Conservation (phyloP, 1,140 invertebrate genomes). For the Anastrepha ludens region DNA sequence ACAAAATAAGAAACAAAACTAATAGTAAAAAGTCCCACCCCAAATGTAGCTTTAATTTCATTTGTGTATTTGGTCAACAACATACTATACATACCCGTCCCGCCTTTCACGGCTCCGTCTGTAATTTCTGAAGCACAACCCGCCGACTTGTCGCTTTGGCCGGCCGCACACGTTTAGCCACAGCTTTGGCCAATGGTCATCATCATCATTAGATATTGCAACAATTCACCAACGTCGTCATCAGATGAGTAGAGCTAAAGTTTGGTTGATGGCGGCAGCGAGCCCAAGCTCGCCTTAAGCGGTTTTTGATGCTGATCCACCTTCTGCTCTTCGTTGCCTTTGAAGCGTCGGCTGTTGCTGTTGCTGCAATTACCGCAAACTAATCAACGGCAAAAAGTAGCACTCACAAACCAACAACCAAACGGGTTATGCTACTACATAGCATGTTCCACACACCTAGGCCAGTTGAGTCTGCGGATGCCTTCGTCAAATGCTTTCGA, state of each 20-base stretch:
- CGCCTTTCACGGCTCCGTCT: not conserved
- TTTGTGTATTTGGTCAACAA: not conserved
- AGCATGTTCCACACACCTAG: not conserved
- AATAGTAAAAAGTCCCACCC: not conserved
- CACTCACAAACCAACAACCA: not conserved
- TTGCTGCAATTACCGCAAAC: not conserved
- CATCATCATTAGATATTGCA: constrained; percentile 47
- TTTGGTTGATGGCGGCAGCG: not conserved
- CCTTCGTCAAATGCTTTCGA: not conserved
- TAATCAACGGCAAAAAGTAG: not conserved
- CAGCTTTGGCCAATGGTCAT: constrained; percentile 21
- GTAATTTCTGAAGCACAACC: not conserved
- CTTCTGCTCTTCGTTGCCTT: not conserved
- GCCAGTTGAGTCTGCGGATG: not conserved
- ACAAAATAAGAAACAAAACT: not conserved
- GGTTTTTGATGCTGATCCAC: constrained; percentile 23
- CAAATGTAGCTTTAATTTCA: not conserved
- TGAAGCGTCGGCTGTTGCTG: not conserved
- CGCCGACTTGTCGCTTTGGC: not conserved
- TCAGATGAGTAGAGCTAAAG: not conserved
- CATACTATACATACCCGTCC: no score
- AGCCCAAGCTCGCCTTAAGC: constrained; percentile 21
- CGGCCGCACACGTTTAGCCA: constrained; percentile 20
- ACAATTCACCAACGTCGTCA: not conserved
- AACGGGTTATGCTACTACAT: not conserved